Base-by-base conservation (phyloP, 2,113 vertebrate genomes). In the Tympanuchus pallidicinctus region DNA sequence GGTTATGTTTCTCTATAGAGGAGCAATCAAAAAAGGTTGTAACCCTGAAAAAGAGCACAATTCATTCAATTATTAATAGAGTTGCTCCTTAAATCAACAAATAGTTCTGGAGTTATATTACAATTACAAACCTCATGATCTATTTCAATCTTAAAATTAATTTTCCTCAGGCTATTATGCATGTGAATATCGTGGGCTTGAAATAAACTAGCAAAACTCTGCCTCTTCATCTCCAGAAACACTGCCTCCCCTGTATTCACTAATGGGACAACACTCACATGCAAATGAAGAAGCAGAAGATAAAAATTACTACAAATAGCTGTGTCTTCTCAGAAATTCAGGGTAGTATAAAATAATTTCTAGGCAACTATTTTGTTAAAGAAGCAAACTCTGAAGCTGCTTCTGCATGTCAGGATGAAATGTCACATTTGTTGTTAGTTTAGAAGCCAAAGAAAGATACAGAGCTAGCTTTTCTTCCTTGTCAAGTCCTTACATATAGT, bases 381-480 rank as follows among this genome's bases (percentile, higher is more conserved):
- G 94, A 73, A 90, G 48, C 73, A 97, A 91, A 84, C 30, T 40
- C 57, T 78, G 61, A 78, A 94, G 57, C 82, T 95, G 43, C 42
- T 86, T 91, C 75, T 92, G n/a, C 67, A n/a, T 73, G 21, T 70
- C 75, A 82, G 93, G 76, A 65, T 95, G 87, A 94, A 96, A 92
- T 90, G 80, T 90, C 90, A 90, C 82, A 90, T 94, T 88, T 94
- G 82, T 89, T 95, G 60, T 83, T 88, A 27, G 2, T 81, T 92
- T 83, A 95, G 38, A 66, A 94, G 86, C 60, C 76, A 92, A 88
- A 74, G 50, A 85, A 80, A 85, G 48, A 92, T 25, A 43, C 47
- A 83, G 72, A 80, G 10, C 57, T 70, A 14, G 38, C 34, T 88
- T 48, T 57, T 82, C 72, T 64, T 86, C 2, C 15, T 71, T 95